Evolutionary conservation across 64 coral and sea anemone species (phyloP), one percentile per base, ranked within the genome.

Genomic region (Montipora foliosa): DNA sequence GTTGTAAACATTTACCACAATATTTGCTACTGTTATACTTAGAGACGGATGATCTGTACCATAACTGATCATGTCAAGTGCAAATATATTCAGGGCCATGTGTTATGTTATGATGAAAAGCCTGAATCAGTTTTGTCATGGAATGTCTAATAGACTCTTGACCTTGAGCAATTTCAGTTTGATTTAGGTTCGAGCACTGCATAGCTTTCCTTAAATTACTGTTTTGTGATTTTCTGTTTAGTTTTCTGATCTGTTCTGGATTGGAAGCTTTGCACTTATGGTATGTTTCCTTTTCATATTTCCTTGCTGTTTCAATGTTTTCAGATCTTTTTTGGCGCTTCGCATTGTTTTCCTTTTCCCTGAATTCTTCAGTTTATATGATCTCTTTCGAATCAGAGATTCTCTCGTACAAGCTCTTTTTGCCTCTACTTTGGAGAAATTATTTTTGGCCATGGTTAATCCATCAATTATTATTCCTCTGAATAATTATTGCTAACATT

Each of bases 61-160:
- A 89, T 19, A 89, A 89, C 87, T 88, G 69, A 61, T 88, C 29
- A 37, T 1, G 29, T 37, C 29, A 37, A 37, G 29, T 37, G 29
- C 29, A 37, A 37, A 37, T 37, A 37, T 37, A 37, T 37, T 5
- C 29, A 37, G 29, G 29, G 29, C 29, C 29, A 37, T 49, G 76
- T 66, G 76, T 44, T 53, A 89, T 89, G 74, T 89, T 89, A 62
- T 78, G 14, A 29, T 89, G 87, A 89, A 89, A 89, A 64, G 59
- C 62, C 20, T 85, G 50, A 24, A 85, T 85, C 51, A 89, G 47
- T 44, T 89, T 76, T 62, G 17, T 45, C 16, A 89, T 62, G 52
- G 78, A 80, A 57, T 57, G 53, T 55, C 21, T 80, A 22, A 29
- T 5, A 16, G 64, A 16, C 4, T 59, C 57, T 59, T 59, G 15